Conservation (phyloP, 2,797 vertebrate species). For the Leptoclinus maculatus region DNA sequence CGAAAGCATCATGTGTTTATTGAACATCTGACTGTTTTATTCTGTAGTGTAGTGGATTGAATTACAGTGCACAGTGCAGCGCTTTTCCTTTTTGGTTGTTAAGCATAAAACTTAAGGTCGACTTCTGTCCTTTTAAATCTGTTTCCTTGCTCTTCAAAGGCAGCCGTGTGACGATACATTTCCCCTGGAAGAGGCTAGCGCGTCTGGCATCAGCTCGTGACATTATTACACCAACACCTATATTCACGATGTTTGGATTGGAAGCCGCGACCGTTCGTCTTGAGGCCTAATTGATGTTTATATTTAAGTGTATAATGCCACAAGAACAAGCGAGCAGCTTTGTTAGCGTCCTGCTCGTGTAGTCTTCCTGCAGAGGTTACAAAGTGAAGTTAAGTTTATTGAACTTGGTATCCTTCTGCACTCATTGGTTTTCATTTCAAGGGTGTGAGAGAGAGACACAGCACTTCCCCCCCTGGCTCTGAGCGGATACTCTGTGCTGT, state of each 20-base stretch:
- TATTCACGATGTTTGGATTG: slow-evolving; percentile 17
- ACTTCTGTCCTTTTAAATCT: slow-evolving; percentile 6
- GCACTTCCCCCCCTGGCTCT: slow-evolving; percentile 58
- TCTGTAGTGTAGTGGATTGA: not conserved
- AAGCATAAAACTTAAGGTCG: not conserved
- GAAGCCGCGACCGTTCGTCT: slow-evolving; percentile 6
- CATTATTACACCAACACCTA: slow-evolving; percentile 10
- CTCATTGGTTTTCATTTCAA: slow-evolving; percentile 68
- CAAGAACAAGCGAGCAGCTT: slow-evolving; percentile 2
- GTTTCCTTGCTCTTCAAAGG: slow-evolving; percentile 7
- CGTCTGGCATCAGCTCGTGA: slow-evolving; percentile 5
- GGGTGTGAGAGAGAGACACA: slow-evolving; percentile 56
- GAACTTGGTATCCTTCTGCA: slow-evolving; percentile 60
- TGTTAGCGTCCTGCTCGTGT: slow-evolving; percentile 34
- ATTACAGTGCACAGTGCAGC: not conserved
- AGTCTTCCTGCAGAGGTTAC: slow-evolving; percentile 46
- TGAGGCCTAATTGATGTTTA: slow-evolving; percentile 27
- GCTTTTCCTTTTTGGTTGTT: not conserved
- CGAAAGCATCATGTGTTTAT: slow-evolving; percentile 3
- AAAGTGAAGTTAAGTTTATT: slow-evolving; percentile 65
- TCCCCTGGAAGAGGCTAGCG: slow-evolving; percentile 4
- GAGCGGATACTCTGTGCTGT: slow-evolving; percentile 63
- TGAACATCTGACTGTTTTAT: not conserved
- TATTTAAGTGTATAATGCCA: slow-evolving; percentile 28
- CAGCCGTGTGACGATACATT: slow-evolving; percentile 31